Base-by-base conservation (phyloP, 2,797 vertebrate genomes). In the Sebastes steindachneri region DNA sequence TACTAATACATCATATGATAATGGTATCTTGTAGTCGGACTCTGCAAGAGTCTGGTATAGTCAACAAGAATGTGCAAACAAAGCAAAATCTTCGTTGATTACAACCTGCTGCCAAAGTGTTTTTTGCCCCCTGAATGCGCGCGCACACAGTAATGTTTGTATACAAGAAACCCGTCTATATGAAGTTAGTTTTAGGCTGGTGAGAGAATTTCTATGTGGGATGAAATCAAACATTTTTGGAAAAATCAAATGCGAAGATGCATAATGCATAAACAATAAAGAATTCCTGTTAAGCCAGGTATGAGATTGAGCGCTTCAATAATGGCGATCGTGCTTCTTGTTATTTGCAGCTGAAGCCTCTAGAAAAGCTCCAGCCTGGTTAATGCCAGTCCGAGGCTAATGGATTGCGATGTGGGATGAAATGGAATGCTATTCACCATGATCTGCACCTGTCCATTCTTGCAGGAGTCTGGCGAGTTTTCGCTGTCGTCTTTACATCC, bases 371-470 rank as follows among this genome's bases (percentile, higher is more conserved):
- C 45, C 51, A 23, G 70, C 53, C 60, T 53, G 68, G 75, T 77
- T 64, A 35, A 72, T 68, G 78, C 74, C 29, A 69, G 71, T 62
- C 64, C 2, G 48, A 53, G 68, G 59, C 29, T 69, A 29, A 88
- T 81, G 80, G 82, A 29, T 75, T 63, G 83, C 78, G 77, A 62
- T 77, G 82, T 82, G 89, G 88, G 90, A 94, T 96, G 96, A 90
- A 90, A 93, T 96, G 96, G 83, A 93, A 95, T 95, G 94, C 85
- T 96, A 97, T 98, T 99, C 97, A 99, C 98, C 98, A 99, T 97
- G 96, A 99, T 99, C 96, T 99, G 98, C 95, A 99, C 97, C 95
- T 99, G 98, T 91, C 98, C 98, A 0, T 99, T 99, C 95, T 99
- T 99, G 96, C 98, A 99, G 54, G 98, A 99, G 94, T 99, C 97